These are phyloP conservation scores for Hydra vulgaris DNA, from an alignment of 30 jellyfish, hydroid and myxozoan species.

Conservation along the genomic window DNA sequence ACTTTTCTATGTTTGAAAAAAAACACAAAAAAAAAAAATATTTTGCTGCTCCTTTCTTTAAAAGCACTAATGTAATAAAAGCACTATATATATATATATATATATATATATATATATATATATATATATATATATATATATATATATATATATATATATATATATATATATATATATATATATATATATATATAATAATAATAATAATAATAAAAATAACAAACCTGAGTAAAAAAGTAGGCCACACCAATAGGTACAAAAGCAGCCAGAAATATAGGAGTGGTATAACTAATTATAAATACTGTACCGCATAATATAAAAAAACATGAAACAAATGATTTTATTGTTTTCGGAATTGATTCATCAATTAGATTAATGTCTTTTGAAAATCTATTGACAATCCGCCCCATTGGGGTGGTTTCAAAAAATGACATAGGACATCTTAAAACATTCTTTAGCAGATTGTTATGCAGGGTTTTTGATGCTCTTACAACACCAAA, in stretches of 20 bases:
- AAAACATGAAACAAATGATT: constrained; percentile 40
- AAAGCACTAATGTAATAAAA: too few species aligned
- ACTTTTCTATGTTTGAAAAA: too few species aligned
- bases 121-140: too few species aligned
- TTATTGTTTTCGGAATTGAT: constrained; percentile 41
- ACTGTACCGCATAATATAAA: constrained; percentile 53
- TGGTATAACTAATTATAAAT: constrained; percentile 59
- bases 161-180: too few species aligned
- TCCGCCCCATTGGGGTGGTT: constrained; percentile 95
- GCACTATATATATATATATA: too few species aligned
- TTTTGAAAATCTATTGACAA: constrained; percentile 73
- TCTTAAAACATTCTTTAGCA: constrained; percentile 45
- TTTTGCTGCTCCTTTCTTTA: too few species aligned
- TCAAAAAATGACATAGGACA: constrained; percentile 95
- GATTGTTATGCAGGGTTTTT: constrained; percentile 40
- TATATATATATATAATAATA: too few species aligned
- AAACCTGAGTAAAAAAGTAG: constrained; percentile 81
- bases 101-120: too few species aligned
- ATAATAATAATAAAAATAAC: too few species aligned
- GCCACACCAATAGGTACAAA: constrained; percentile 57
- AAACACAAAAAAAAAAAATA: too few species aligned
- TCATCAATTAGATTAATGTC: constrained; percentile 82
- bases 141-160: too few species aligned
- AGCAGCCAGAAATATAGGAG: constrained; percentile 76
- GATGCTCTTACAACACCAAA: constrained; percentile 70